Evolutionary conservation across 2,113 vertebrate species (phyloP), one percentile per base, ranked within the genome.

Genomic region (Arizona elegans): DNA sequence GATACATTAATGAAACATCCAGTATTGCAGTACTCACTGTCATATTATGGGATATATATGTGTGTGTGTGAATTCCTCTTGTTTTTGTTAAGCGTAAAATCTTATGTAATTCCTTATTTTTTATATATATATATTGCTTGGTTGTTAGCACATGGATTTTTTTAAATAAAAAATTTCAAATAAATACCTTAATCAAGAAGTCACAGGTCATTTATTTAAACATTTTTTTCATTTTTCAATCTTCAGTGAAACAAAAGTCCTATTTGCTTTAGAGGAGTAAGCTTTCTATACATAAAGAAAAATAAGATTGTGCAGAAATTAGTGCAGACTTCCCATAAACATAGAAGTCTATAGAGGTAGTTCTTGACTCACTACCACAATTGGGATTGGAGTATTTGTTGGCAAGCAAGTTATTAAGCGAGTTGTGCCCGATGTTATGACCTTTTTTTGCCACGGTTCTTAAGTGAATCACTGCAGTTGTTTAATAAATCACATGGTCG

Each of bases 141-240:
- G 94, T 97, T 98, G 97, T 95, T 97, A 97, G 96, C 95, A 95
- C 97, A 97, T 96, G 95, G 91, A 96, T 94, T 98, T 98, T 97
- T 97, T 94, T 96, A 96, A 97, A 92, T 97, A 94, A 96, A 97
- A 90, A 95, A 97, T 97, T 97, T 95, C 91, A 95, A 96, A 96
- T 95, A 75, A 93, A 94, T 94, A 92, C 97, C 97, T 97, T 97
- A 98, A 98, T 98, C 98, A 98, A 98, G 93, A 93, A 96, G 93
- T 97, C 97, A 95, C 96, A 93, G 53, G 11, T 92, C 94, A 97
- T 94, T 93, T 89, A n/a, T 91, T 59, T 29, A 33, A 1, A 62
- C 58, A 6, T 23, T 53, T 8, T 15, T 52, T 7, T 50, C 19
- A 17, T 88, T 85, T 21, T 23, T 8, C 24, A 12, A 33, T 33